Percentiles rank a stretch among this genome's conserved stretches.
These are phyloP conservation scores for Yponomeuta sedellus DNA, from an alignment of 2,888 invertebrate species.

Conservation along the genomic window DNA sequence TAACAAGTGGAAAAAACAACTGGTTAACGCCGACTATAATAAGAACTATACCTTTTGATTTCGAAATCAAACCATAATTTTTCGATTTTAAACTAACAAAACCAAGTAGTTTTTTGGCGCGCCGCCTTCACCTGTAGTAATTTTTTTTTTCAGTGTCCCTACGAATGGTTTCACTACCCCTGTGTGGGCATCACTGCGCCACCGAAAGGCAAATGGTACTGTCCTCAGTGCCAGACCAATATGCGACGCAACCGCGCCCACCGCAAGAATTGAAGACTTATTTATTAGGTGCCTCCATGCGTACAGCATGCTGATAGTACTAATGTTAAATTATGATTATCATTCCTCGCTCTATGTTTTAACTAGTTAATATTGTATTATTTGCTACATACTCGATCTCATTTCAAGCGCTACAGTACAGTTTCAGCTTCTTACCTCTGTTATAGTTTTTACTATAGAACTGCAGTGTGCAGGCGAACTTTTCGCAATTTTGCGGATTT, in stretches of 20 bases:
- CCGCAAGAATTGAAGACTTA: conserved; percentile 81
- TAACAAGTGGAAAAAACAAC: not conserved
- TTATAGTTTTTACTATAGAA: too few relatives aligned
- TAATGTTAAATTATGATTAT: not conserved
- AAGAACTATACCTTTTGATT: too few relatives aligned
- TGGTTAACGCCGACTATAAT: too few relatives aligned
- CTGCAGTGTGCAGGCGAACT: too few relatives aligned
- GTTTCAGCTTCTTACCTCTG: too few relatives aligned
- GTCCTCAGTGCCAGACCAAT: conserved; percentile 93
- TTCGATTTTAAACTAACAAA: too few relatives aligned
- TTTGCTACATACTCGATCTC: not conserved
- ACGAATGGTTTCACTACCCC: conserved; percentile 99
- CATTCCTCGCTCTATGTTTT: not conserved
- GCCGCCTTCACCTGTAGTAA: too few relatives aligned
- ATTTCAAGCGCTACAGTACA: not conserved
- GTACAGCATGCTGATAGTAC: not conserved
- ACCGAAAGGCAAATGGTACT: conserved; percentile 99
- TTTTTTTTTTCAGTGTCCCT: conserved; percentile 86
- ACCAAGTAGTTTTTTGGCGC: too few relatives aligned
- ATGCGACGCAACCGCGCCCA: conserved; percentile 88
- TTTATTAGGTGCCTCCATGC: too few relatives aligned
- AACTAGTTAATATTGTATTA: not conserved
- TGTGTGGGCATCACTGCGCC: conserved; percentile 97
- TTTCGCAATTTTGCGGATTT: not conserved
- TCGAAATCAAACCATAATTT: too few relatives aligned